A percentile compares a stretch with the other conserved stretches of the same genome.
Evolutionary conservation across 2,888 invertebrate species (phyloP).

Genomic region (Drosophila pegasa): DNA sequence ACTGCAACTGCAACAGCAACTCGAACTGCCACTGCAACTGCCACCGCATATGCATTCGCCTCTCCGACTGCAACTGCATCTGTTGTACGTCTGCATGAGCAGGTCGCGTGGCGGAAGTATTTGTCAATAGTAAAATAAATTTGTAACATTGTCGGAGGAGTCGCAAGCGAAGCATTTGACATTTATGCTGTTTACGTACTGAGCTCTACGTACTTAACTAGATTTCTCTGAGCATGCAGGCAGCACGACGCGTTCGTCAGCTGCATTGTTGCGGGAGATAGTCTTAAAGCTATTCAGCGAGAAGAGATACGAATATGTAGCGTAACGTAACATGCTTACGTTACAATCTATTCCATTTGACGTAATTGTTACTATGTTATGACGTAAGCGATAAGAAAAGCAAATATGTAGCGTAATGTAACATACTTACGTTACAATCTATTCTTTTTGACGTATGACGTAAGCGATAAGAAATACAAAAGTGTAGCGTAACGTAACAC

Average conservation of each 20-base stretch:
- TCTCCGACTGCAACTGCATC: slow-evolving; percentile 11
- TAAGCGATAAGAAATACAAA: too few species aligned
- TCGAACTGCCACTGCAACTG: slow-evolving; percentile 6
- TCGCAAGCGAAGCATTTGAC: not conserved
- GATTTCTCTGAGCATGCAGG: not conserved
- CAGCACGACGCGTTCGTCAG: not conserved
- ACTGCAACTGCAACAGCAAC: slow-evolving; percentile 3
- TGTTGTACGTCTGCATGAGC: not conserved
- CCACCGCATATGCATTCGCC: not conserved
- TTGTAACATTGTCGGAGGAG: slow-evolving; percentile 23
- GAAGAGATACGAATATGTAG: not conserved
- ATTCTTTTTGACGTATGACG: too few species aligned
- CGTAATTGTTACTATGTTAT: too few species aligned
- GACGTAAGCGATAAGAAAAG: too few species aligned
- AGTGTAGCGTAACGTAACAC: too few species aligned
- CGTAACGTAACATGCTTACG: not conserved
- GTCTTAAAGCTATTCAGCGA: not conserved
- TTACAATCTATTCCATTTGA: too few species aligned
- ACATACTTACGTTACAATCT: too few species aligned
- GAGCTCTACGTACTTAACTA: not conserved
- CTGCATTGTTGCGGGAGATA: too few species aligned
- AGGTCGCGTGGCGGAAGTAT: slow-evolving; percentile 30
- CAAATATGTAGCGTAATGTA: too few species aligned
- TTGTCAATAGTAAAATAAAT: slow-evolving; percentile 36
- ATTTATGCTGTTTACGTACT: not conserved